Base-by-base conservation (phyloP, 1,140 invertebrate genomes). In the Drosophila santomea region DNA sequence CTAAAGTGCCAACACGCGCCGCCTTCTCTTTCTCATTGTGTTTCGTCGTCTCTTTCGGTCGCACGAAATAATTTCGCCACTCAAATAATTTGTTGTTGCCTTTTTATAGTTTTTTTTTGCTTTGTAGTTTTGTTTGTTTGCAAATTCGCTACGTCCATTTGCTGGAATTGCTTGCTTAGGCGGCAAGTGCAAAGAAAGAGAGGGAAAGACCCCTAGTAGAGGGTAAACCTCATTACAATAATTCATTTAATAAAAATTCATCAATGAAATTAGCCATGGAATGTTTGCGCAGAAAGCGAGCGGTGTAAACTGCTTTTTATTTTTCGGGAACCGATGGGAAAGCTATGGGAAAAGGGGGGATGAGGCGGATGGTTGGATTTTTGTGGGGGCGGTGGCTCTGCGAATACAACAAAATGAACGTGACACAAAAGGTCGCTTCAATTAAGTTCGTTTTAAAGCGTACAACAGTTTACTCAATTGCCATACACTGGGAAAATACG, bases 161-260 rank as follows among this genome's bases (percentile, higher is more conserved):
- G 50, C 67, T 56, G 67, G 43, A 69, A 69, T 69, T 68, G 67
- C 66, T 68, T 67, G 64, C 64, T 43, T 43, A 51, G 64, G 62
- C 62, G 62, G 45, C 55, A 44, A 44, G 54, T 39, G 66, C 35
- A 43, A 43, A 74, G 12, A 71, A 14, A 23, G 43, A 39, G 17
- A 38, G 38, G 38, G 10, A 55, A 15, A 50, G 51, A 74, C 59
- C 64, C 44, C 64, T 51, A 54, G 47, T 69, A 50, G 58, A 38
- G 72, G 73, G 45, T 48, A 58, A 72, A 58, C 51, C 81, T 80
- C 68, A 85, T 85, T 85, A 86, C 68, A 84, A 84, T 78, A 85
- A 85, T 85, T 85, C 85, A 85, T 85, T 85, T 78, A 85, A 85
- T 85, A 85, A 85, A 85, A 86, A 86, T 81, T 84, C 78, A 86